Evolutionary conservation across 2,797 vertebrate species (phyloP).

Genomic region (Petrocephalus sullivani): DNA sequence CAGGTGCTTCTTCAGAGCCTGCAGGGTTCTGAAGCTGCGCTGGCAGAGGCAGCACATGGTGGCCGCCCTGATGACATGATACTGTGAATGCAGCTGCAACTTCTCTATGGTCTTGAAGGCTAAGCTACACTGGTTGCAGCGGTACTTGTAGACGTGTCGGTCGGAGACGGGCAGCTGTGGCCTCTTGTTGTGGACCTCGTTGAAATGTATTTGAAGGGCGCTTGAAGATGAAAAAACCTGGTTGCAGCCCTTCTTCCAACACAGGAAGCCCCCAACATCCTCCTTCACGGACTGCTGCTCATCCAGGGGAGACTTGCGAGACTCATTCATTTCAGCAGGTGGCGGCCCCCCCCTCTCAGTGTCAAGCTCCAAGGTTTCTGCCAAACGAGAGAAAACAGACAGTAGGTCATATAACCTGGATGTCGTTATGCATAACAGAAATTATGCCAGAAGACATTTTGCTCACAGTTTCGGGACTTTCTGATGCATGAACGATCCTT

Average conservation of each 20-base stretch:
- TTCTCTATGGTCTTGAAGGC: slow-evolving; percentile 98
- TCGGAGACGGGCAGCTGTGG: slow-evolving; percentile 94
- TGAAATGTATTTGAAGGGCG: slow-evolving; percentile 95
- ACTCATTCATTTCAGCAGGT: slow-evolving; percentile 66
- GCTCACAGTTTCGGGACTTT: background rate
- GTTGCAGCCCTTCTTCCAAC: slow-evolving; percentile 99
- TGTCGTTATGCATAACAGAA: background rate
- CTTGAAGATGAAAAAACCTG: slow-evolving; percentile 94
- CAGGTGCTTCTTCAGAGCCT: slow-evolving; percentile 94
- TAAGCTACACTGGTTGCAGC: slow-evolving; percentile 96
- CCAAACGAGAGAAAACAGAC: slow-evolving; percentile 32
- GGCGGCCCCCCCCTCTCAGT: slow-evolving; percentile 70
- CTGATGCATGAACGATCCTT: slow-evolving; percentile 19
- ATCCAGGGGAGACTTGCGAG: slow-evolving; percentile 67
- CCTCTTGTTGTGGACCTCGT: slow-evolving; percentile 91
- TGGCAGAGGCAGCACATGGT: slow-evolving; percentile 99
- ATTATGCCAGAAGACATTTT: slow-evolving; percentile 25
- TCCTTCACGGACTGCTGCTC: slow-evolving; percentile 77
- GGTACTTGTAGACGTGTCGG: slow-evolving; percentile 97
- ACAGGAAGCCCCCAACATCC: slow-evolving; percentile 85
- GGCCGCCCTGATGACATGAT: slow-evolving; percentile 93
- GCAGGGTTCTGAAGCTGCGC: slow-evolving; percentile 93
- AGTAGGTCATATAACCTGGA: background rate
- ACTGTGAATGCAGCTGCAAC: slow-evolving; percentile 95
- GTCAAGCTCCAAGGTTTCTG: slow-evolving; percentile 81